phyloP scores from a whole-genome alignment of 1,140 invertebrate genomes.

The Drosophila carrolli region DNA sequence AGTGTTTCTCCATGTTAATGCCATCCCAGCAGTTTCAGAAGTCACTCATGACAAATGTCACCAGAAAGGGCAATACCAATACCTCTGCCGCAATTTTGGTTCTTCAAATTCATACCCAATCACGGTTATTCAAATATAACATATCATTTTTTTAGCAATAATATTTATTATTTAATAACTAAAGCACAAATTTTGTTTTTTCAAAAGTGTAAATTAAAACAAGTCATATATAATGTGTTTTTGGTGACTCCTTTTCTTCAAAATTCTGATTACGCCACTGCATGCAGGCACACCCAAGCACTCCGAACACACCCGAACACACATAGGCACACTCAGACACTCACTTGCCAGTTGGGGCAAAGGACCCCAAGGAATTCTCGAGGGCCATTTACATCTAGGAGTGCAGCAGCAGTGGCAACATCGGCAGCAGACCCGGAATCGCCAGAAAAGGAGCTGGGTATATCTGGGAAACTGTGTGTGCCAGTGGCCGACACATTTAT shows the following conservation, averaged over 20 bases:
- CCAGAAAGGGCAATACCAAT: not conserved
- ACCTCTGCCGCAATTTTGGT: not conserved
- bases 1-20: slow-evolving; percentile 77
- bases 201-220: no score
- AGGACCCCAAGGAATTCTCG: slow-evolving; percentile 71
- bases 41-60: slow-evolving; percentile 7
- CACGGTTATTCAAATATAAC: no score
- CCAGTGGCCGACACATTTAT: slow-evolving; percentile 71
- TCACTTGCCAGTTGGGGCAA: slow-evolving; percentile 41
- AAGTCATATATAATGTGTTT: no score
- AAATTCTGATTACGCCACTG: not conserved
- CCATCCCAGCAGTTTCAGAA: slow-evolving; percentile 23
- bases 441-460: not conserved
- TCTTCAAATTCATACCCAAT: no score
- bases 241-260: not conserved
- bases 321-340: slow-evolving; percentile 32
- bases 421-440: slow-evolving; percentile 1
- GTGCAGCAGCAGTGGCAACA: slow-evolving; percentile 48
- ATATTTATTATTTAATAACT: no score
- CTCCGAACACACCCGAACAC: not conserved
- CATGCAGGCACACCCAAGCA: not conserved
- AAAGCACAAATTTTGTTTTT: no score
- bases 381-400: slow-evolving; percentile 77
- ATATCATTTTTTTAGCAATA: no score
- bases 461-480: not conserved